Conservation (phyloP, 2,888 invertebrate species). For the Allolobophora icterica region DNA sequence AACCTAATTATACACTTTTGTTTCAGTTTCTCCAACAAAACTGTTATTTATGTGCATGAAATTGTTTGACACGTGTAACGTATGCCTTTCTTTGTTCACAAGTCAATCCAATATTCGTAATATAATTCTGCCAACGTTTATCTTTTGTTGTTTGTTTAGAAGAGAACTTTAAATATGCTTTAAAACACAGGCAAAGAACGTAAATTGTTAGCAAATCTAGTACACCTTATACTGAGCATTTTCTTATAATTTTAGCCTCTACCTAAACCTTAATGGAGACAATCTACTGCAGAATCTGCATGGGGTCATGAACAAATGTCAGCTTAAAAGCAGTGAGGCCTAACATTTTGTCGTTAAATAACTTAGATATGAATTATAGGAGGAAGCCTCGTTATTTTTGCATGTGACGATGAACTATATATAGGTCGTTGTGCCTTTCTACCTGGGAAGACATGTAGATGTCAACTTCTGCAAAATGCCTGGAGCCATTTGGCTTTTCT, state of each 20-base stretch:
- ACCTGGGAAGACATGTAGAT: background rate
- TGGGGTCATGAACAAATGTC: too few species aligned
- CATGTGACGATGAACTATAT: too few species aligned
- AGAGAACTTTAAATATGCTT: background rate
- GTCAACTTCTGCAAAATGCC: background rate
- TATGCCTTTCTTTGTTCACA: background rate
- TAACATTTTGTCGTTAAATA: too few species aligned
- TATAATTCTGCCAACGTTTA: background rate
- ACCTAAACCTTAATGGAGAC: too few species aligned
- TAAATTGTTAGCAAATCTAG: background rate
- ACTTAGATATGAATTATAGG: too few species aligned
- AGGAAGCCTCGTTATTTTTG: too few species aligned
- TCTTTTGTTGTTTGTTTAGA: background rate
- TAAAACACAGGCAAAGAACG: background rate
- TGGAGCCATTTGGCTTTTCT: too few species aligned
- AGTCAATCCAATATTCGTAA: background rate
- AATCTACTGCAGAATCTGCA: too few species aligned
- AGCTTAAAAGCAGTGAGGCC: too few species aligned
- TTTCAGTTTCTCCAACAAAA: background rate
- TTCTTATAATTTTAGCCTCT: too few species aligned
- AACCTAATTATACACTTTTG: background rate
- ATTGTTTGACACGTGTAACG: constrained; percentile 17
- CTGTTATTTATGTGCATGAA: constrained; percentile 3
- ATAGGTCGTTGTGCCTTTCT: too few species aligned
- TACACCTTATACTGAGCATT: too few species aligned